Evolutionary conservation across 1,140 invertebrate species (phyloP).

Genomic region (Ptiloglossa arizonensis): DNA sequence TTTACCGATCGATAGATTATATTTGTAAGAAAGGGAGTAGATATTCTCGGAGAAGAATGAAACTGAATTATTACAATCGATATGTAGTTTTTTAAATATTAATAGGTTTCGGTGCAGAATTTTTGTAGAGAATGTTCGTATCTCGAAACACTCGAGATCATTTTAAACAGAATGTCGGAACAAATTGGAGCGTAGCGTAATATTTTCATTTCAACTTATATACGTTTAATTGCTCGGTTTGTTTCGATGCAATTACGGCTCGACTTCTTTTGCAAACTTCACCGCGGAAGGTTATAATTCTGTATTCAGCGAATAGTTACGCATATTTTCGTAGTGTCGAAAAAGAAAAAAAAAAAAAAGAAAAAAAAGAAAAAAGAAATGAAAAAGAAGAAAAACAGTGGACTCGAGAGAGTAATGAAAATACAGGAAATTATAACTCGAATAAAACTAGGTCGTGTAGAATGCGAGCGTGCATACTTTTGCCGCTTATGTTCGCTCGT

Average conservation of each 20-base stretch:
- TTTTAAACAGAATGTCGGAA: neutral
- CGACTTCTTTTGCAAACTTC: neutral
- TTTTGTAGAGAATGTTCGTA: neutral
- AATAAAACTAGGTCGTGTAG: conserved; percentile 36
- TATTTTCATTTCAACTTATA: neutral
- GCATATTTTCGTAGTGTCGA: neutral
- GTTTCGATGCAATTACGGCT: neutral
- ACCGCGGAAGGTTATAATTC: conserved; percentile 4
- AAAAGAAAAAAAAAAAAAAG: neutral
- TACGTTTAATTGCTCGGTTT: conserved; percentile 3
- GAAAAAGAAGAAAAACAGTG: conserved; percentile 2
- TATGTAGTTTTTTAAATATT: too few species aligned
- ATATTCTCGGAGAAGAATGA: too few species aligned
- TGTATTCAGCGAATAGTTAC: neutral
- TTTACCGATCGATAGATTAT: too few species aligned
- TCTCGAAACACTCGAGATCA: too few species aligned
- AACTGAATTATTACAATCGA: too few species aligned
- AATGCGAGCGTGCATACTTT: conserved; percentile 28
- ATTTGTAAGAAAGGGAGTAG: too few species aligned
- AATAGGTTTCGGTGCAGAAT: too few species aligned
- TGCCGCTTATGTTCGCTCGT: neutral
- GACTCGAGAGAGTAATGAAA: conserved; percentile 35
- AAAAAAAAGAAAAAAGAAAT: too few species aligned
- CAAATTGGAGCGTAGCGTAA: neutral
- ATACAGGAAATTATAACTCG: conserved; percentile 43